Evolutionary conservation across 2,797 vertebrate species (phyloP).

Genomic region (Thamnophis elegans): DNA sequence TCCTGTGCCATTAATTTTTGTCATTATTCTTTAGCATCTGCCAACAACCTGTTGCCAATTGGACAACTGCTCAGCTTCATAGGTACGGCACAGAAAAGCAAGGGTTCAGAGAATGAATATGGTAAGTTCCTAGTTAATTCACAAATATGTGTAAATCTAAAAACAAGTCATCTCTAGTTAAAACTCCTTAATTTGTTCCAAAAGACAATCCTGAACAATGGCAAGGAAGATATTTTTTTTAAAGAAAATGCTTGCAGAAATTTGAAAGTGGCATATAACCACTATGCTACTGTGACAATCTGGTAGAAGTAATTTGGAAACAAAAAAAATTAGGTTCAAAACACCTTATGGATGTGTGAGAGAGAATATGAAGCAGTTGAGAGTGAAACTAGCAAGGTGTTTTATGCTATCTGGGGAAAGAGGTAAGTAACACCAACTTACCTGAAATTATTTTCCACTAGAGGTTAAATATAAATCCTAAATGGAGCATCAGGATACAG

Average conservation of each 20-base stretch:
- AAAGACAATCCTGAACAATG: neutral
- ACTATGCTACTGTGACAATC: neutral
- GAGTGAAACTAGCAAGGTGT: neutral
- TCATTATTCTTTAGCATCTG: neutral
- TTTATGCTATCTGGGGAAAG: neutral
- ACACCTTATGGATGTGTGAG: neutral
- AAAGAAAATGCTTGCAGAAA: neutral
- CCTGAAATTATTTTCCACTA: neutral
- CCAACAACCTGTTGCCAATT: neutral
- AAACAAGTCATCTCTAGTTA: neutral
- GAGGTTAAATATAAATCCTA: neutral
- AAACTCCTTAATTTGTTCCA: neutral
- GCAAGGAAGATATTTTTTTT: neutral
- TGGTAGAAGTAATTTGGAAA: neutral
- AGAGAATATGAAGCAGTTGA: neutral
- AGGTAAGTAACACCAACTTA: neutral
- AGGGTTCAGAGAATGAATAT: neutral
- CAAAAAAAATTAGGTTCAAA: neutral
- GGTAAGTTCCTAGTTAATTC: neutral
- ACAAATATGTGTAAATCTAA: neutral
- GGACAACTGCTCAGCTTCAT: neutral
- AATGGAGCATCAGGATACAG: neutral
- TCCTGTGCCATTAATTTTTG: neutral
- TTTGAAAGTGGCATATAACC: neutral
- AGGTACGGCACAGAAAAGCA: neutral